phyloP scores from a whole-genome alignment of 2,113 vertebrate species.

The Thermophis baileyi region DNA sequence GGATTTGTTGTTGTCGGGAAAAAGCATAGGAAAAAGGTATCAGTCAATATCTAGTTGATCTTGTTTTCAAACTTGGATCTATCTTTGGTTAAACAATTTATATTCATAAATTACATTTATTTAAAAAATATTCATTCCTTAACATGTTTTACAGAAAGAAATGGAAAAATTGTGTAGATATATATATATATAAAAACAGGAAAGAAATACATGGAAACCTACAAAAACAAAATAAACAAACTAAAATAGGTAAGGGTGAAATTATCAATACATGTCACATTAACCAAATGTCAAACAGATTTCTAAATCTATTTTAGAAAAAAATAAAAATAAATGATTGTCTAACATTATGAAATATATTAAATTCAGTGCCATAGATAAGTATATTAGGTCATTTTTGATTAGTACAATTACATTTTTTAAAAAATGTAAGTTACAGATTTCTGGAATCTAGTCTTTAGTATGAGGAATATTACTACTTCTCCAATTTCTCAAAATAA shows the following conservation, averaged over 20 bases:
- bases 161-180: background rate
- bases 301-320: background rate
- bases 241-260: background rate
- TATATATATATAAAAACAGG: background rate
- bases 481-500: background rate
- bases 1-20: background rate
- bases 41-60: background rate
- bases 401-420: background rate
- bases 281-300: background rate
- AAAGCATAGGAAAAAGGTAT: background rate
- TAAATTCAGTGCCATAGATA: background rate
- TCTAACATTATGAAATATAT: background rate
- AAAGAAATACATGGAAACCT: background rate
- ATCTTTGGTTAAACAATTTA: background rate
- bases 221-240: background rate
- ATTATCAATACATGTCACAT: background rate
- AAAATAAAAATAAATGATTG: background rate
- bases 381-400: background rate
- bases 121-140: background rate
- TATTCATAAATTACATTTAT: background rate
- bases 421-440: background rate
- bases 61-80: background rate
- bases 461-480: background rate
- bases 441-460: background rate
- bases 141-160: background rate